phyloP scores from a whole-genome alignment of 2,888 invertebrate genomes.

The Dynastes grantii region DNA sequence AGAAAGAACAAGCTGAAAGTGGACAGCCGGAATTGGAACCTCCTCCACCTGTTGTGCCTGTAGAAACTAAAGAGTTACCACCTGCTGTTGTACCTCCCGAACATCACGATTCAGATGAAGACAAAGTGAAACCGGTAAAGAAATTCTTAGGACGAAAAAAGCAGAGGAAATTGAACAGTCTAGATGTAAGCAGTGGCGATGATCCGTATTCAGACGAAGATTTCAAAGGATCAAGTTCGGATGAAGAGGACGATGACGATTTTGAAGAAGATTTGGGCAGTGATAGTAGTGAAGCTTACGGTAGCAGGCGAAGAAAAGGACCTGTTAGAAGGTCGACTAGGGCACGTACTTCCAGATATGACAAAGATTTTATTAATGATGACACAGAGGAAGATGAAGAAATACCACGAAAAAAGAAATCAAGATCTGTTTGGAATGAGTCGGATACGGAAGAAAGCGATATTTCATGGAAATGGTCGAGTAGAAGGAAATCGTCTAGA shows the following conservation, averaged over 20 bases:
- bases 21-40: constrained; percentile 51
- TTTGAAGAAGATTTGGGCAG: constrained; percentile 74
- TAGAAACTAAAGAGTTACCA: constrained; percentile 50
- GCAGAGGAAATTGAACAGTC: constrained; percentile 83
- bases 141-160: constrained; percentile 74
- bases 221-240: constrained; percentile 84
- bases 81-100: constrained; percentile 49
- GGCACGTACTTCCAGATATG: constrained; percentile 72
- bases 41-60: constrained; percentile 53
- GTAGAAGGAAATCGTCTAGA: constrained; percentile 26
- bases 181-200: constrained; percentile 77
- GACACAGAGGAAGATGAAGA: constrained; percentile 71
- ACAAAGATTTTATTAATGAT: constrained; percentile 72
- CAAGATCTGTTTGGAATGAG: constrained; percentile 75
- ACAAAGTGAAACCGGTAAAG: constrained; percentile 62
- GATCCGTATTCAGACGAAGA: constrained; percentile 91
- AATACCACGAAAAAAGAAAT: constrained; percentile 74
- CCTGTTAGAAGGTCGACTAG: constrained; percentile 74
- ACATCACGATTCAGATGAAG: constrained; percentile 67
- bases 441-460: constrained; percentile 77
- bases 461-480: constrained; percentile 72
- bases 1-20: constrained; percentile 71
- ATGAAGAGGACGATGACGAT: constrained; percentile 74
- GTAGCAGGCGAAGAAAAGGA: constrained; percentile 69
- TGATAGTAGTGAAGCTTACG: constrained; percentile 74